Percentiles rank a stretch among this genome's conserved stretches.
Evolutionary conservation across 2,797 vertebrate genomes (phyloP).

Genomic region (Labeo calbasu): DNA sequence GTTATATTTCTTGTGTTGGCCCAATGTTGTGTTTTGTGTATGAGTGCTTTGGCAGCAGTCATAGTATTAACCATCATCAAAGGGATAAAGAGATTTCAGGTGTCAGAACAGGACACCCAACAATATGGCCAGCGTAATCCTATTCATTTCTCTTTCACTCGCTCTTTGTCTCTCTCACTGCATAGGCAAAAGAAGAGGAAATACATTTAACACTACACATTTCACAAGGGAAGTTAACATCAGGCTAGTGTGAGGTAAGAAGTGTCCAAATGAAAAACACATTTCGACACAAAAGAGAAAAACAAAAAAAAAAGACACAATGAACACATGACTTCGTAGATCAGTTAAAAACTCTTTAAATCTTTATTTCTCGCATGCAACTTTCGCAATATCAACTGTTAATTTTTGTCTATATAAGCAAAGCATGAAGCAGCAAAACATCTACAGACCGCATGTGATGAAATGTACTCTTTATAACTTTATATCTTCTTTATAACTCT

Average conservation of each 20-base stretch:
- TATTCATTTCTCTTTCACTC: conserved; percentile 20
- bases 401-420: conserved; percentile 58
- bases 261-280: conserved; percentile 9
- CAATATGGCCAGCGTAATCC: conserved; percentile 51
- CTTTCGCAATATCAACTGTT: conserved; percentile 57
- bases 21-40: conserved; percentile 11
- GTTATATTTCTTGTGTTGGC: background rate
- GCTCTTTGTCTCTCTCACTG: conserved; percentile 17
- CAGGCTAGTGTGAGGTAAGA: conserved; percentile 10
- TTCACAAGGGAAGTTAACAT: conserved; percentile 7
- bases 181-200: background rate
- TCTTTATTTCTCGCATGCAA: conserved; percentile 74
- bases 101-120: conserved; percentile 67
- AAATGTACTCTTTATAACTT: background rate
- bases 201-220: background rate
- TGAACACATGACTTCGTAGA: conserved; percentile 67
- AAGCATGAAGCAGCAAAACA: conserved; percentile 66
- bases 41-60: conserved; percentile 73
- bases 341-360: conserved; percentile 76
- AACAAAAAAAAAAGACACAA: conserved; percentile 62
- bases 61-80: conserved; percentile 71
- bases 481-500: background rate
- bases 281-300: background rate
- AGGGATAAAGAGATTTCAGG: conserved; percentile 80
- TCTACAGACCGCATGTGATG: conserved; percentile 65